Evolutionary conservation across 2,888 invertebrate species (phyloP).

Genomic region (Steinernema hermaphroditum): DNA sequence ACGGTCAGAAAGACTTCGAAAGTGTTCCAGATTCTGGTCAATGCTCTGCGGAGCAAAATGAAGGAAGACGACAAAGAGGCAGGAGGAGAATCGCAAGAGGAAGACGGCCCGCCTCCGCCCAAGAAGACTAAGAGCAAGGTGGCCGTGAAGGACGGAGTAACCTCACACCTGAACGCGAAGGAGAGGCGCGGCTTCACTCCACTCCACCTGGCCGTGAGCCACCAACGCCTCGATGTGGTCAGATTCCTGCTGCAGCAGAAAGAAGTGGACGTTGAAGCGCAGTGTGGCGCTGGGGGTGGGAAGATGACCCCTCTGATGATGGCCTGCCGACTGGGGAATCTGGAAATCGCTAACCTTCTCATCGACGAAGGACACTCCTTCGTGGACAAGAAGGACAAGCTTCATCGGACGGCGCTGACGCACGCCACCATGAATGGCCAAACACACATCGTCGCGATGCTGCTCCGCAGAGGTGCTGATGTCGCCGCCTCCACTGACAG

Average conservation of each 20-base stretch:
- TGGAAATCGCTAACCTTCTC: conserved; percentile 58
- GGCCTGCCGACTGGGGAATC: conserved; percentile 46
- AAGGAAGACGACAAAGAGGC: conserved; percentile 53
- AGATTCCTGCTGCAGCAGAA: conserved; percentile 32
- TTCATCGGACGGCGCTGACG: conserved; percentile 70
- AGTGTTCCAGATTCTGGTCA: conserved; percentile 18
- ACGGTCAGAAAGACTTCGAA: background rate
- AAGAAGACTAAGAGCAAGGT: conserved; percentile 22
- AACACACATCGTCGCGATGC: conserved; percentile 45
- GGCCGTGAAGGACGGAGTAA: conserved; percentile 1
- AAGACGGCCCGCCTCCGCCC: conserved; percentile 7
- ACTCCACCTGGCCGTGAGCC: conserved; percentile 68
- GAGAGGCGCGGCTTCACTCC: conserved; percentile 65
- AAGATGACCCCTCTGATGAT: conserved; percentile 42
- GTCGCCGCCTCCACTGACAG: conserved; percentile 65
- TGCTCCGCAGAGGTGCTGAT: conserved; percentile 28
- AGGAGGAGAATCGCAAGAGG: conserved; percentile 59
- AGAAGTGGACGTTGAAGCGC: conserved; percentile 37
- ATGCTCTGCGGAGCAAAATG: conserved; percentile 13
- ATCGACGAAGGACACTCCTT: conserved; percentile 66
- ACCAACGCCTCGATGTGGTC: conserved; percentile 53
- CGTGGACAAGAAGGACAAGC: conserved; percentile 67
- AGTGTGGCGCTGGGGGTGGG: conserved; percentile 34
- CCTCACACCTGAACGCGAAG: conserved; percentile 46
- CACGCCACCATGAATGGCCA: conserved; percentile 71